phyloP scores from a whole-genome alignment of 2,113 vertebrate species.

The Chlamydotis undulata region DNA sequence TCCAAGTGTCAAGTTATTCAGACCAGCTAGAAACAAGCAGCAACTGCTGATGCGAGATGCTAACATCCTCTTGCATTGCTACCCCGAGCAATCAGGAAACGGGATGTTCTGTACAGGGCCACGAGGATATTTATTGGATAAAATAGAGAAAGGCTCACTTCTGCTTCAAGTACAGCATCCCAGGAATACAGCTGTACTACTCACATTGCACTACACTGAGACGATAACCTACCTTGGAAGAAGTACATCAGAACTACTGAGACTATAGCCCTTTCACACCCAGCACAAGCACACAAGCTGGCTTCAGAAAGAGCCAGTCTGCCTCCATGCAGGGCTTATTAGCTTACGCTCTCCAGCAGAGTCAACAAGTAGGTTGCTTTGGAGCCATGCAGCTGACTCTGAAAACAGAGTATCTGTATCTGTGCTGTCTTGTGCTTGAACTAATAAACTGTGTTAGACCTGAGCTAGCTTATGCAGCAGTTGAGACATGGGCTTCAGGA shows the following conservation, averaged over 20 bases:
- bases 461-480: neutral
- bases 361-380: neutral
- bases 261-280: neutral
- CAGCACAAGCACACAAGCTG: neutral
- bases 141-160: neutral
- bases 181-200: neutral
- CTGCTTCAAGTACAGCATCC: neutral
- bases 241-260: neutral
- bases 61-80: neutral
- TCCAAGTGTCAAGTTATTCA: conserved; percentile 35
- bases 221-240: neutral
- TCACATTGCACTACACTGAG: neutral
- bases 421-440: neutral
- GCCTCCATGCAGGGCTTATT: neutral
- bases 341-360: neutral
- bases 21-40: neutral
- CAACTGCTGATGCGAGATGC: conserved; percentile 13
- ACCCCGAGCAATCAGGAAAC: neutral
- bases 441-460: neutral
- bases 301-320: neutral
- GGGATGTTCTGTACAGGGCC: neutral
- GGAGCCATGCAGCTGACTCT: neutral
- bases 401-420: neutral
- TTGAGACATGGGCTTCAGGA: neutral
- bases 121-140: neutral